Evolutionary conservation across 2,797 vertebrate genomes (phyloP).

Genomic region (Urophycis tenuis): DNA sequence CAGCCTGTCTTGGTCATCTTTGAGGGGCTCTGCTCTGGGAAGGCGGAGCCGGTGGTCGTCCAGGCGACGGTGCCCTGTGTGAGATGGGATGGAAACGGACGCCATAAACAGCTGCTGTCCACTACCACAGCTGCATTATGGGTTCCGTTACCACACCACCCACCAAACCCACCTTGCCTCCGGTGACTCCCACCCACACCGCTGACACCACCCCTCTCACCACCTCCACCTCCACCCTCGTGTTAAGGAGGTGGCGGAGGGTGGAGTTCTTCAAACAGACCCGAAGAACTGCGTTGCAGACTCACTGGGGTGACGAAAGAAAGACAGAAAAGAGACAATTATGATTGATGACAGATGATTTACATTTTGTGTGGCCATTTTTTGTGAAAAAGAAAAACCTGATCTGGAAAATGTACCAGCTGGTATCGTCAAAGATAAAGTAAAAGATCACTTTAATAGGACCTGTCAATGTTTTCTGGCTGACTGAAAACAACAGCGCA

Average conservation of each 20-base stretch:
- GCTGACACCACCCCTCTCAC: neutral
- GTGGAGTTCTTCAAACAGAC: too few species aligned
- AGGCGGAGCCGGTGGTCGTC: neutral
- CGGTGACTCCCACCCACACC: neutral
- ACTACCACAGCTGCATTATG: constrained; percentile 97
- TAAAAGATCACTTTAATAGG: neutral
- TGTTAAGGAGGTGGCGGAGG: too few species aligned
- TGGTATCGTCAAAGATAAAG: neutral
- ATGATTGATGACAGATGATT: too few species aligned
- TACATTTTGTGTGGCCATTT: neutral
- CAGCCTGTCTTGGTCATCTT: neutral
- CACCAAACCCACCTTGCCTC: constrained; percentile 42
- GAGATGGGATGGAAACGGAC: constrained; percentile 84
- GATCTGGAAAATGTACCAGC: neutral
- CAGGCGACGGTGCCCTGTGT: constrained; percentile 44
- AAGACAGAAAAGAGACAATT: neutral
- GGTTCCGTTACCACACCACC: constrained; percentile 95
- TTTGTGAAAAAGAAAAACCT: neutral
- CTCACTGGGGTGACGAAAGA: neutral
- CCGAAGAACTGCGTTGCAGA: neutral
- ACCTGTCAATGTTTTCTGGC: neutral
- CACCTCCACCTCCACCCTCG: neutral
- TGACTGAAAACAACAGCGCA: neutral
- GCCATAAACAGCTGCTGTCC: constrained; percentile 86
- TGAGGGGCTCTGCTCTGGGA: neutral